Evolutionary conservation across 2,113 vertebrate species (phyloP), one percentile per base, ranked within the genome.

Genomic region (Carassius auratus): DNA sequence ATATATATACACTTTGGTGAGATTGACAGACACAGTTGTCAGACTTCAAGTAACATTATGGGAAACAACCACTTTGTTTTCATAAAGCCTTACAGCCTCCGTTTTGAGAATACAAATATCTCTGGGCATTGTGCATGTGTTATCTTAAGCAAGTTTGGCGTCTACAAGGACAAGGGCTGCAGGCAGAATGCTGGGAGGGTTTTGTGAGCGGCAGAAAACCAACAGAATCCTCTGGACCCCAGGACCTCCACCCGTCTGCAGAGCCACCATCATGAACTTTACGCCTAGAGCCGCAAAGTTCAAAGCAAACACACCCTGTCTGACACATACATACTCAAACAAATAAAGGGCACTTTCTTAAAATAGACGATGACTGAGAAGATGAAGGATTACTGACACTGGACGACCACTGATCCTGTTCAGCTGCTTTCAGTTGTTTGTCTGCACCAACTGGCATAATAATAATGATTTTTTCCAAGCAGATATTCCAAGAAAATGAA

Each of bases 111-210:
- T 26, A 77, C 59, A 76, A 77, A 84, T 21, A 55, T 74, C 71
- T 79, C 21, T 19, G 21, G 86, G 86, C 69, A 8, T 52, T 68
- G 86, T 87, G 79, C 83, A 84, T 87, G 77, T 73, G 73, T 61
- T 71, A 80, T 76, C 13, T 33, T 61, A 62, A 68, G 61, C 48
- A 38, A 69, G 59, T 19, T 69, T 17, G 45, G 73, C 75, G 59
- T 45, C 30, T 26, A 30, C 45, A 83, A 66, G 80, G 73, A 68
- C 61, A 86, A 6, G 3, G 81, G 74, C 21, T 14, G 69, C 23
- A 9, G 14, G 19, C 21, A 17, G 45, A 8, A 57, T 19, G 66
- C 42, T 21, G 15, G 69, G 48, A 57, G 30, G n/a, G 61, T 17
- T 50, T 23, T 26, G 14, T 69, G 13, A 55, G 48, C 13, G 2